phyloP scores from a whole-genome alignment of 2,113 vertebrate species.

The Gambusia holbrooki region DNA sequence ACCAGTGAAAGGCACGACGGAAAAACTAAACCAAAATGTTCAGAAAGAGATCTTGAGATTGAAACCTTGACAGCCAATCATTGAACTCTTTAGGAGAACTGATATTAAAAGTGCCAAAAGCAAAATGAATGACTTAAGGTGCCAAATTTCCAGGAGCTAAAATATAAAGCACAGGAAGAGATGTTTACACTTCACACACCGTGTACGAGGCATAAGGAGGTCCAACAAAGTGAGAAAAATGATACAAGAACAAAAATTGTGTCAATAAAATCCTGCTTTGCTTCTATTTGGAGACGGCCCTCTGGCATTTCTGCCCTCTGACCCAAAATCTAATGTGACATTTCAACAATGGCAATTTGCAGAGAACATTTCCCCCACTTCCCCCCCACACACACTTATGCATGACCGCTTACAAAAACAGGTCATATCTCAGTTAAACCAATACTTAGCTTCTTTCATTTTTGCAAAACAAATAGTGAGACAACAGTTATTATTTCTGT shows the following conservation, averaged over 20 bases:
- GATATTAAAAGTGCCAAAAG: no score
- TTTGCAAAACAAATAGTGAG: not conserved
- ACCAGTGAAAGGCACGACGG: not conserved
- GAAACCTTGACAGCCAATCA: no score
- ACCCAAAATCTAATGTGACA: conserved; percentile 56
- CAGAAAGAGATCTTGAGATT: not conserved
- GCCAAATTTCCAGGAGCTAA: not conserved
- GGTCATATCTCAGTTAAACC: conserved; percentile 4
- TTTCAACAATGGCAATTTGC: conserved; percentile 22
- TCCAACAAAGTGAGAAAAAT: no score
- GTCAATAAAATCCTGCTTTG: conserved; percentile 28
- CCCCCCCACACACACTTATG: not conserved
- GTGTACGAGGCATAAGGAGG: no score
- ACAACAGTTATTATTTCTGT: no score
- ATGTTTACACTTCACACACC: no score
- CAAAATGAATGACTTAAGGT: no score
- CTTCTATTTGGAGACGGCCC: conserved; percentile 2
- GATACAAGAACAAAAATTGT: not conserved
- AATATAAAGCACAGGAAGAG: not conserved
- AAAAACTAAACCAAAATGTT: not conserved
- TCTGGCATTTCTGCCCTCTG: conserved; percentile 17
- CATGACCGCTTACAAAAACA: no score
- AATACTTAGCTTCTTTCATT: not conserved
- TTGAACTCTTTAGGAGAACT: no score
- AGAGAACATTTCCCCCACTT: not conserved